Percentiles rank a stretch among this genome's conserved stretches.
These are phyloP conservation scores for Plecotus auritus DNA, from an alignment of 2,113 vertebrate species.

Conservation along the genomic window DNA sequence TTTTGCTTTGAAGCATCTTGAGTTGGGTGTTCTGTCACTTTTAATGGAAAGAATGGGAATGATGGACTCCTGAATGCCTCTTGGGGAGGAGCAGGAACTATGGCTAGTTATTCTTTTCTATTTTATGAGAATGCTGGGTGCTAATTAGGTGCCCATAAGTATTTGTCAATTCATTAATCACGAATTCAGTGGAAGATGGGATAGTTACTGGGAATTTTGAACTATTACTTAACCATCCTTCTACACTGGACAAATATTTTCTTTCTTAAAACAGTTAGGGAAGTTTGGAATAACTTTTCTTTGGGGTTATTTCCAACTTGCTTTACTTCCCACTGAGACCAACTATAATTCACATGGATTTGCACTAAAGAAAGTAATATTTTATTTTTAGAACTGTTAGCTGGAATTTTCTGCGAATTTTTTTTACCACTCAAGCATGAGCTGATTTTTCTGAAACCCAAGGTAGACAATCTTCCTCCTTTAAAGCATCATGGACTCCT, in stretches of 20 bases:
- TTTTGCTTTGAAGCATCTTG: not conserved
- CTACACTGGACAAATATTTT: not conserved
- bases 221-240: slow-evolving; percentile 2
- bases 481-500: not conserved
- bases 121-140: not conserved
- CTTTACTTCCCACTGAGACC: slow-evolving; percentile 32
- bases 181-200: not conserved
- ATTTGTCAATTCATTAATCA: not conserved
- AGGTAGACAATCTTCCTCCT: not conserved
- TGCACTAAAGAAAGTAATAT: slow-evolving; percentile 2
- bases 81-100: not conserved
- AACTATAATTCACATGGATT: slow-evolving; percentile 32
- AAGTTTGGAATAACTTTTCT: slow-evolving; percentile 37
- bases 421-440: not conserved
- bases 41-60: not conserved
- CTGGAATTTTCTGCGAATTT: not conserved
- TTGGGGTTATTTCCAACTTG: slow-evolving; percentile 13
- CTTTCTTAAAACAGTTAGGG: slow-evolving; percentile 10
- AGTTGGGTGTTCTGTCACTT: not conserved
- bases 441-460: not conserved
- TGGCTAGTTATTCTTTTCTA: not conserved
- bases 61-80: not conserved
- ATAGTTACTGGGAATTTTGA: not conserved
- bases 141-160: not conserved
- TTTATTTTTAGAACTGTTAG: slow-evolving; percentile 49